Percentiles rank a stretch among this genome's conserved stretches.
phyloP scores from a whole-genome alignment of 2,888 invertebrate genomes.

The Chalcis sispes region DNA sequence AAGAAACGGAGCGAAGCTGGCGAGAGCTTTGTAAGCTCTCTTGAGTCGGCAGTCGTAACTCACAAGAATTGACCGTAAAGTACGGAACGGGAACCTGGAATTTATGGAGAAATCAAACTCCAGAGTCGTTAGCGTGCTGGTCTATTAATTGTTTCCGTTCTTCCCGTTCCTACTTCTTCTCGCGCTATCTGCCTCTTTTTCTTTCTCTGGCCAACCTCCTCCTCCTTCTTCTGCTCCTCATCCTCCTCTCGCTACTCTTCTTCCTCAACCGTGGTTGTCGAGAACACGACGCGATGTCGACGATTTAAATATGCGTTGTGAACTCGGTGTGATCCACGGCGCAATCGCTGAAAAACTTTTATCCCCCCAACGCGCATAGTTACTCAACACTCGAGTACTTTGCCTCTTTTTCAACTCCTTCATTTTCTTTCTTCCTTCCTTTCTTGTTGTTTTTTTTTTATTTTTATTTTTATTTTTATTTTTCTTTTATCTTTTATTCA shows the following conservation, averaged over 20 bases:
- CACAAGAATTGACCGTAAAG: conserved; percentile 63
- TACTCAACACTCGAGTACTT: conserved; percentile 9
- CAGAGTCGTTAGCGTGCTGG: conserved; percentile 66
- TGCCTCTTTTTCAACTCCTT: too few relatives aligned
- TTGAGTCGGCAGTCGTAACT: conserved; percentile 59
- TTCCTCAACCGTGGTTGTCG: too few relatives aligned
- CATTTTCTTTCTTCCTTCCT: neutral
- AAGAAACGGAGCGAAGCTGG: neutral
- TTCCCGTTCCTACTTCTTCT: conserved; percentile 1
- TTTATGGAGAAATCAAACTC: conserved; percentile 68
- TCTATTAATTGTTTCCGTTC: conserved; percentile 65
- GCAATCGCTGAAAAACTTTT: conserved; percentile 43
- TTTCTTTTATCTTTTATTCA: conserved; percentile 24
- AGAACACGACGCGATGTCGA: conserved; percentile 56
- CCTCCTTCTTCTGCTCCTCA: neutral
- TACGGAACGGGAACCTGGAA: conserved; percentile 64
- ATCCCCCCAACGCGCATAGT: conserved; percentile 18
- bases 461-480: conserved; percentile 3
- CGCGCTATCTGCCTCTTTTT: neutral
- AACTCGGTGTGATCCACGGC: conserved; percentile 59
- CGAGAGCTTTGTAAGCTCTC: conserved; percentile 3
- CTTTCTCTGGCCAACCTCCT: neutral
- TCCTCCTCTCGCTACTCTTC: too few relatives aligned
- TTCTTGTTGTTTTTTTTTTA: neutral
- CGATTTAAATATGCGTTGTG: conserved; percentile 62